These are phyloP conservation scores for Gari tellinella DNA, from an alignment of 2,888 invertebrate genomes.

Conservation along the genomic window DNA sequence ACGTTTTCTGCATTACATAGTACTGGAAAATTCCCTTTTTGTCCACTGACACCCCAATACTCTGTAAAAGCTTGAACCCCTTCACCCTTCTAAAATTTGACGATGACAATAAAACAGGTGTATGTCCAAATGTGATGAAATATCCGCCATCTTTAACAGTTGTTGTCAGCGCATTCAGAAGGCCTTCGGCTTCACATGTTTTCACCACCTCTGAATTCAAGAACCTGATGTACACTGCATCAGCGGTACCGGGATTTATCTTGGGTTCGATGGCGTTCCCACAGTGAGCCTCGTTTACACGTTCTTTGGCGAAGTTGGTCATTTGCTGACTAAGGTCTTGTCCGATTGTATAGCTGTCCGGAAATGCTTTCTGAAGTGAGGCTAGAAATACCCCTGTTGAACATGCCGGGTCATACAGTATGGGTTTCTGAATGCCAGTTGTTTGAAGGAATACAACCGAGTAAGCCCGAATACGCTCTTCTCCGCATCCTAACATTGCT, in stretches of 20 bases:
- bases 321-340: constrained; percentile 71
- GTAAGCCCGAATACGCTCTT: constrained; percentile 64
- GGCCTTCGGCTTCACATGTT: constrained; percentile 60
- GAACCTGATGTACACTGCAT: constrained; percentile 51
- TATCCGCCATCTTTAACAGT: constrained; percentile 63
- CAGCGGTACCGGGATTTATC: constrained; percentile 62
- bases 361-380: constrained; percentile 61
- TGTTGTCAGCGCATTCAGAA: constrained; percentile 55
- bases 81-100: constrained; percentile 54
- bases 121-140: constrained; percentile 70
- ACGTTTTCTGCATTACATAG: constrained; percentile 58
- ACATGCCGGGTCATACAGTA: constrained; percentile 68
- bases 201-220: constrained; percentile 69
- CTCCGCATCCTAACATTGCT: constrained; percentile 65
- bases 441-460: constrained; percentile 57
- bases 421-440: constrained; percentile 36
- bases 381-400: constrained; percentile 70
- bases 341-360: constrained; percentile 67
- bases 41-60: constrained; percentile 56
- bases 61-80: constrained; percentile 53
- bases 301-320: constrained; percentile 61
- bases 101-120: constrained; percentile 67
- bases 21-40: constrained; percentile 67
- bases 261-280: constrained; percentile 65
- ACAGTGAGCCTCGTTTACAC: constrained; percentile 70